Evolutionary conservation across 2,797 vertebrate species (phyloP), one percentile per base, ranked within the genome.

Genomic region (Urosaurus nigricauda): DNA sequence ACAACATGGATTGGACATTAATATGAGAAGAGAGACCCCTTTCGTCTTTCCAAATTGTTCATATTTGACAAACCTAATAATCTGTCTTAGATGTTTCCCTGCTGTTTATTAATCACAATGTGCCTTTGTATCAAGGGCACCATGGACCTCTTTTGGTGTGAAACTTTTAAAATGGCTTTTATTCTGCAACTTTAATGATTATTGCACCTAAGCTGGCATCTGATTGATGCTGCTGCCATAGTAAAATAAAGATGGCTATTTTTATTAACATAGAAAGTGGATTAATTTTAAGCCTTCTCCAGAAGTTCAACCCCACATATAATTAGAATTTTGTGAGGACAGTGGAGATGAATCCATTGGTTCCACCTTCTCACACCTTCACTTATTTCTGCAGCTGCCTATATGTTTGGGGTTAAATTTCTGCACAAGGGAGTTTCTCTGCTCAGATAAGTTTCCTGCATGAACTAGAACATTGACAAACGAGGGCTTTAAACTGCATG

Each of bases 141-240:
- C 0, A 0, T 3, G 51, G 85, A 65, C 7, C 70, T 88, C 92
- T 87, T 79, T 90, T 92, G 40, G 12, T 35, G 17, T n/a, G 68
- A 90, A 85, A 78, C 29, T 74, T 77, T 77, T 83, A 91, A 87
- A 73, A 65, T 43, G 56, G 13, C 16, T 0, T 0, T 84, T 82
- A 79, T 83, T 94, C 89, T 92, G 90, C 60, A 84, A 60, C 75
- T 87, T 87, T 79, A 37, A 84, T 79, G 17, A 65, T 83, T 11
- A 43, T 53, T 12, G 37, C 83, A 29, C 37, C 26, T 85, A 85
- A 79, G 92, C 88, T 90, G 8, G 51, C 78, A 19, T 2, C 73
- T 87, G 77, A 90, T 71, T 83, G 83, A 89, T 90, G 84, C 4
- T 88, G 84, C 13, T 11, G 29, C 56, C 0, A 6, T 0, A 1